Percentiles rank a stretch among this genome's conserved stretches.
These are phyloP conservation scores for Drosophila sproati DNA, from an alignment of 1,140 invertebrate genomes.

Conservation along the genomic window DNA sequence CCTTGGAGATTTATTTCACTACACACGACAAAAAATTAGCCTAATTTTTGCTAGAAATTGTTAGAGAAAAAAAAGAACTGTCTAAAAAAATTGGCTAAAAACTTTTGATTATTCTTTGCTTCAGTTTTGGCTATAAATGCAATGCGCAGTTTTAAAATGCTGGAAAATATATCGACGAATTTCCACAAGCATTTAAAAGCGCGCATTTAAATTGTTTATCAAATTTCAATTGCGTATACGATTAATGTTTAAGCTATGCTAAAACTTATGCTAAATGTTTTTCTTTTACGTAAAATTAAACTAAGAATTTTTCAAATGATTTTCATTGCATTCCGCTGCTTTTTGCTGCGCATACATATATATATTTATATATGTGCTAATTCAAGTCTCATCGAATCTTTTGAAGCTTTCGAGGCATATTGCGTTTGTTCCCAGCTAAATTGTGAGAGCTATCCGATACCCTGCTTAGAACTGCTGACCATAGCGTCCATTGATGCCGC, in stretches of 20 bases:
- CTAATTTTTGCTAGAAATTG: constrained; percentile 62
- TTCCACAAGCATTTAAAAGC: constrained; percentile 73
- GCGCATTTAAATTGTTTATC: constrained; percentile 57
- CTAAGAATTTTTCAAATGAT: constrained; percentile 63
- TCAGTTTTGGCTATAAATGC: constrained; percentile 34
- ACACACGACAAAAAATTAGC: constrained; percentile 59
- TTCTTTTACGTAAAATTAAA: constrained; percentile 35
- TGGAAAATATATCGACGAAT: constrained; percentile 39
- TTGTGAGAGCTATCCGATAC: constrained; percentile 54
- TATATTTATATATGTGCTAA: constrained; percentile 46
- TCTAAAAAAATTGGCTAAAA: constrained; percentile 46
- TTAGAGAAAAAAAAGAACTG: constrained; percentile 6
- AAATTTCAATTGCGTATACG: constrained; percentile 27
- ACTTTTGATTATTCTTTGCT: constrained; percentile 9
- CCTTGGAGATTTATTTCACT: constrained; percentile 58
- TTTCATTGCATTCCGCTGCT: constrained; percentile 49
- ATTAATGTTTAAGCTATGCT: constrained; percentile 46
- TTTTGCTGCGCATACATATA: constrained; percentile 1
- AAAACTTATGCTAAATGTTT: constrained; percentile 32
- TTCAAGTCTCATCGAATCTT: constrained; percentile 83
- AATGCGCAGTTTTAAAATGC: constrained; percentile 79
- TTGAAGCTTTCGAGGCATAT: constrained; percentile 82
- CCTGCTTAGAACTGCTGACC: constrained; percentile 89
- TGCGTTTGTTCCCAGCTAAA: constrained; percentile 79
- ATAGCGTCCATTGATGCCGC: constrained; percentile 89